phyloP scores from a whole-genome alignment of 2,888 invertebrate genomes.

The Ligdia adustata region DNA sequence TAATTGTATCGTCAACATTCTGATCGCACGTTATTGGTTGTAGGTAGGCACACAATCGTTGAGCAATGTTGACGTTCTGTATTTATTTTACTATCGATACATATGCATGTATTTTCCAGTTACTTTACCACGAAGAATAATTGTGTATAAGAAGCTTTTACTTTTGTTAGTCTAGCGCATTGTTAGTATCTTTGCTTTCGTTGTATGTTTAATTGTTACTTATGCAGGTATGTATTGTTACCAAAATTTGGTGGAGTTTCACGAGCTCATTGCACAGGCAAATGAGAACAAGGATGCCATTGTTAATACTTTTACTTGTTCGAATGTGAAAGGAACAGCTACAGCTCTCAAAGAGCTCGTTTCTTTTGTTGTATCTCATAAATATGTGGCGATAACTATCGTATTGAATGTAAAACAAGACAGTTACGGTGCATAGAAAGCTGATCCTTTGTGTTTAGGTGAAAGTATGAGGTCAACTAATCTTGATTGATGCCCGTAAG shows the following conservation, averaged over 20 bases:
- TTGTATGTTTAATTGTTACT: no score
- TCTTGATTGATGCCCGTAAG: constrained; percentile 55
- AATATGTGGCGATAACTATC: constrained; percentile 37
- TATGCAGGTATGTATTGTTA: constrained; percentile 2
- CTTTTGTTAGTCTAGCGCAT: background rate
- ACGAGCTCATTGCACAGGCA: constrained; percentile 3
- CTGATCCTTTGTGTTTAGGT: constrained; percentile 69
- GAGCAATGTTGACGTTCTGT: no score
- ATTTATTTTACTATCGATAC: background rate
- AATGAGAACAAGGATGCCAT: constrained; percentile 17
- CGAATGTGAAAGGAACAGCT: constrained; percentile 27
- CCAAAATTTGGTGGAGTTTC: background rate
- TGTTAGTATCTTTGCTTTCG: no score
- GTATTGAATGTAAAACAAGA: constrained; percentile 60
- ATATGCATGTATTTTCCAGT: background rate
- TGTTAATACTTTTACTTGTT: constrained; percentile 26
- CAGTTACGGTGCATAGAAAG: constrained; percentile 59
- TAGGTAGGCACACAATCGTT: no score
- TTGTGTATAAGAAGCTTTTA: background rate
- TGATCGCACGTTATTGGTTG: no score
- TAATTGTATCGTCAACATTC: no score
- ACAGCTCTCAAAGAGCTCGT: constrained; percentile 10
- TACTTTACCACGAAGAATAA: background rate
- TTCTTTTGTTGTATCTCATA: constrained; percentile 24
- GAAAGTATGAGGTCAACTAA: constrained; percentile 59